Conservation (phyloP, 1,140 invertebrate species). For the Drosophila kikkawai region DNA sequence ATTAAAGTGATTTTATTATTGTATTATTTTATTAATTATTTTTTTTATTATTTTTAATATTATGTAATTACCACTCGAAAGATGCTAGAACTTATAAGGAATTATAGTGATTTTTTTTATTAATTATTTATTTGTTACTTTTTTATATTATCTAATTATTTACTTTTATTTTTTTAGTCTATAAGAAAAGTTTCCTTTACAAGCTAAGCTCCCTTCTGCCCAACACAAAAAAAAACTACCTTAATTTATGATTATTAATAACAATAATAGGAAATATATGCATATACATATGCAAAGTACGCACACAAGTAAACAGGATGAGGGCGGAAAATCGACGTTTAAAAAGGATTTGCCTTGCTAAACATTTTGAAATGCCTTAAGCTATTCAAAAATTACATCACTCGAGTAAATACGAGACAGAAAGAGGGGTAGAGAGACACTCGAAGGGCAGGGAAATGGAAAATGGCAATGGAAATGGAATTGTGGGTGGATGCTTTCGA, state of each 20-base stretch:
- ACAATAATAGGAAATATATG: constrained; percentile 66
- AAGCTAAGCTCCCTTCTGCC: constrained; percentile 1
- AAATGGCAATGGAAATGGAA: constrained; percentile 2
- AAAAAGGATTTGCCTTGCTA: constrained; percentile 81
- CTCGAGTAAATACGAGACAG: constrained; percentile 77
- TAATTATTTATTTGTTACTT: too few species aligned
- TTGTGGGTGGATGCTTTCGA: constrained; percentile 11
- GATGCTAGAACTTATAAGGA: too few species aligned
- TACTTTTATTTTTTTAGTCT: too few species aligned
- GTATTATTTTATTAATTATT: too few species aligned
- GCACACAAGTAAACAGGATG: constrained; percentile 24
- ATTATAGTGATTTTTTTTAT: too few species aligned
- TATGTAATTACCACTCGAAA: too few species aligned
- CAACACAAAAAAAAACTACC: constrained; percentile 15
- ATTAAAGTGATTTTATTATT: too few species aligned
- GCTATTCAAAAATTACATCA: constrained; percentile 83
- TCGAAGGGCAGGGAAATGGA: constrained; percentile 5
- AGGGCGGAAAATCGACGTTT: constrained; percentile 67
- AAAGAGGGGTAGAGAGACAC: constrained; percentile 18
- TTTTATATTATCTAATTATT: too few species aligned
- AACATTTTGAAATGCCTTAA: constrained; percentile 78
- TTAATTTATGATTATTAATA: constrained; percentile 79
- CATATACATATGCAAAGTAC: constrained; percentile 67
- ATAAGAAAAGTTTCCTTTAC: background rate
- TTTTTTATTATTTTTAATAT: too few species aligned